phyloP scores from a whole-genome alignment of 2,113 vertebrate species.

The Pseudolaguvia tuberculata region DNA sequence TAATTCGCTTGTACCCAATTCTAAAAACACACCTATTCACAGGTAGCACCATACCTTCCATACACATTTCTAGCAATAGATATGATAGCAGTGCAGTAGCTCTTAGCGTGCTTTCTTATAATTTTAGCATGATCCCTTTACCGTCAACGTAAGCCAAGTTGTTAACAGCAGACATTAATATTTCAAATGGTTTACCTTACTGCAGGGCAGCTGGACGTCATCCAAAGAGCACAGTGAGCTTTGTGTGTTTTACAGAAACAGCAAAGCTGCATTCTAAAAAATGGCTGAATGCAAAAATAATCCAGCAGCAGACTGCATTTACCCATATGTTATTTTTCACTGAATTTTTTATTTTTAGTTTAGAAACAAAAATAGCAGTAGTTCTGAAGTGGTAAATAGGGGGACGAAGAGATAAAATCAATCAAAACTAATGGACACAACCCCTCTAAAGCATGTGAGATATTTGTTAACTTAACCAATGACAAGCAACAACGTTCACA shows the following conservation, averaged over 20 bases:
- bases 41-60: background rate
- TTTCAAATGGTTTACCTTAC: conserved; percentile 29
- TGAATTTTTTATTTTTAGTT: background rate
- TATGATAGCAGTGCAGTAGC: too few relatives aligned
- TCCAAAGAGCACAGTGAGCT: conserved; percentile 25
- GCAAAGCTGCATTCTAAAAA: conserved; percentile 7
- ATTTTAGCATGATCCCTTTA: conserved; percentile 13
- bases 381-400: background rate
- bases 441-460: background rate
- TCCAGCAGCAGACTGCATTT: conserved; percentile 5
- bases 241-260: conserved; percentile 30
- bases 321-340: conserved; percentile 13
- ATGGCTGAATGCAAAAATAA: background rate
- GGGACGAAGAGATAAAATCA: background rate
- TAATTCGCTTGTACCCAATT: too few relatives aligned
- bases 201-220: conserved; percentile 22
- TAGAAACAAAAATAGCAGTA: background rate
- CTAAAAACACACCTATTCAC: too few relatives aligned
- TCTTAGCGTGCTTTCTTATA: background rate
- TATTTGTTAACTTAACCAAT: background rate
- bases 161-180: conserved; percentile 31
- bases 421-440: background rate
- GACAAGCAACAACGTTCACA: background rate
- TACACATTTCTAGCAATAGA: background rate
- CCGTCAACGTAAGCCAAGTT: conserved; percentile 12